Base-by-base conservation (phyloP, 2,888 invertebrate species). In the Odontocolon sp. region DNA sequence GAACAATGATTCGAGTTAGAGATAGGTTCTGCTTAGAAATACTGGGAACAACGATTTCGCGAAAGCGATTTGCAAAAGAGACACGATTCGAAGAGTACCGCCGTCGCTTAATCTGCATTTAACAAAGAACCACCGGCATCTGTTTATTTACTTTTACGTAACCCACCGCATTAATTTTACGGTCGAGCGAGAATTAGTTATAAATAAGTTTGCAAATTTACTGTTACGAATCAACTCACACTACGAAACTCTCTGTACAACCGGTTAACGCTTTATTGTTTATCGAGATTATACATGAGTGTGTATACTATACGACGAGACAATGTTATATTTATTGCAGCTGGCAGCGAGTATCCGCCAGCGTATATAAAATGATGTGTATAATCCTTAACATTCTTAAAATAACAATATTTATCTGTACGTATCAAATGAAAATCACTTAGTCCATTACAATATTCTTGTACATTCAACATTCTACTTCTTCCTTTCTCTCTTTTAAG, bases 201-300 rank as follows among this genome's bases (percentile, higher is more conserved):
- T n/a, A n/a, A n/a, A n/a, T n/a, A n/a, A n/a, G n/a, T n/a, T n/a
- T n/a, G n/a, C n/a, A n/a, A n/a, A n/a, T n/a, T n/a, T n/a, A n/a
- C n/a, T n/a, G n/a, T n/a, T n/a, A n/a, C n/a, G n/a, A n/a, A n/a
- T n/a, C n/a, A n/a, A n/a, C n/a, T n/a, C n/a, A n/a, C n/a, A n/a
- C n/a, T 33, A 31, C 0, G 28, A 5, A 31, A 36, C 8, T 47
- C 38, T 63, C 38, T 52, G 36, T 75, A 75, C 69, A 75, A 69
- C 38, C 14, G 11, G 57, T 50, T 6, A 42, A 69, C 64, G 52
- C 47, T 75, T 70, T 75, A 75, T 75, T 69, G 26, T 52, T 45
- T 16, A 23, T 63, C 36, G 33, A 52, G 14, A 50, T 75, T 23
- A 57, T 66, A 59, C 63, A 69, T n/a, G 21, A 57, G 42, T 33